Evolutionary conservation across 2,113 vertebrate genomes (phyloP).

Genomic region (Orycteropus afer): DNA sequence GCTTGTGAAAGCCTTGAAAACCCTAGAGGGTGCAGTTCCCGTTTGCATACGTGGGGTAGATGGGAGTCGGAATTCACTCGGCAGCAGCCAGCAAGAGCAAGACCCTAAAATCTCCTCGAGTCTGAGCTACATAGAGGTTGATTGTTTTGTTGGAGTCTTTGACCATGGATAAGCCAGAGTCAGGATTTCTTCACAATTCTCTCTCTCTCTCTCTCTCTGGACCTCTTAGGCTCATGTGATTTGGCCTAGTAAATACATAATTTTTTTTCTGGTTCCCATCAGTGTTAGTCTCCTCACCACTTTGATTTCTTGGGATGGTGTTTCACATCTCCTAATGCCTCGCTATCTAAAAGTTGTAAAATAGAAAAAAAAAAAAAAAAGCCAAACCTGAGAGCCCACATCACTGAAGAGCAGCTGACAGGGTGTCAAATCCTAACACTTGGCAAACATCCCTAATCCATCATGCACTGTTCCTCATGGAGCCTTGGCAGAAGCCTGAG

Average conservation of each 20-base stretch:
- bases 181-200: background rate
- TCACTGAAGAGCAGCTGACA: background rate
- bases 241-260: background rate
- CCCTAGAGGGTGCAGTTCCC: background rate
- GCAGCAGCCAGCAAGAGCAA: background rate
- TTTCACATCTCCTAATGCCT: background rate
- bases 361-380: background rate
- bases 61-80: background rate
- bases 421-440: background rate
- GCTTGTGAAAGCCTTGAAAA: background rate
- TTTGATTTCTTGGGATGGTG: background rate
- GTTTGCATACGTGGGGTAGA: background rate
- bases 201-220: background rate
- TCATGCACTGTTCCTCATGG: background rate
- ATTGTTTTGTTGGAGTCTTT: conserved; percentile 7
- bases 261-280: background rate
- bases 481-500: conserved; percentile 9
- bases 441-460: conserved; percentile 51
- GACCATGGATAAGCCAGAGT: background rate
- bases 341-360: background rate
- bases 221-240: background rate
- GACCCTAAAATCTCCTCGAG: background rate
- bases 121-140: background rate
- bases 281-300: background rate
- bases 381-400: background rate